These are phyloP conservation scores for Leptinotarsa texana DNA, from an alignment of 1,140 invertebrate species.

Conservation along the genomic window DNA sequence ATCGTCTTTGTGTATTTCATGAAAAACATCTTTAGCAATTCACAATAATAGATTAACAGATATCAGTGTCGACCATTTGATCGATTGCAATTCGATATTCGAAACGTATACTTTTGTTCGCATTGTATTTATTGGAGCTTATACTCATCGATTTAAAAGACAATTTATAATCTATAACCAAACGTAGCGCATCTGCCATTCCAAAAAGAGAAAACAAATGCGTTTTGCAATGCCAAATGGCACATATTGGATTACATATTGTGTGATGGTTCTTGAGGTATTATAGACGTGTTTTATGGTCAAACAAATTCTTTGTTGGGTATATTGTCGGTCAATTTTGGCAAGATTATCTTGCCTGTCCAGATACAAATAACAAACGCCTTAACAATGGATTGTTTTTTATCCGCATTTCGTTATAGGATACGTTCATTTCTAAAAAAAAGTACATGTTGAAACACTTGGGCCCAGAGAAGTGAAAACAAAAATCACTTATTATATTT, in stretches of 20 bases:
- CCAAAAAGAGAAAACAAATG: constrained; percentile 9
- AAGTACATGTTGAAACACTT: no score
- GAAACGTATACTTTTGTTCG: constrained; percentile 24
- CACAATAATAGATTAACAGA: constrained; percentile 25
- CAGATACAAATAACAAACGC: not conserved
- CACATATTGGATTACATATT: constrained; percentile 25
- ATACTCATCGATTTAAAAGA: constrained; percentile 27
- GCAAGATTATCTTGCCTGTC: not conserved
- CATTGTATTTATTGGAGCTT: constrained; percentile 10
- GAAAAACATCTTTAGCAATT: constrained; percentile 14
- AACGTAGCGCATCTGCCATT: constrained; percentile 25
- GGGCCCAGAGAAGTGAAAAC: no score
- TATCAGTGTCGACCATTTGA: constrained; percentile 26
- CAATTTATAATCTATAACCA: constrained; percentile 27
- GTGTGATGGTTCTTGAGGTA: constrained; percentile 21
- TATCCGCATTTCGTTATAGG: not conserved
- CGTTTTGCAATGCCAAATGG: constrained; percentile 22
- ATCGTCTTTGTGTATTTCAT: constrained; percentile 14
- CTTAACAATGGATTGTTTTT: not conserved
- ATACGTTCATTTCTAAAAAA: no score
- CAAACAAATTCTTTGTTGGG: constrained; percentile 21
- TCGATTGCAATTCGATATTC: constrained; percentile 23
- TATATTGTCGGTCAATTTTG: not conserved
- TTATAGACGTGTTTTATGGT: constrained; percentile 17
- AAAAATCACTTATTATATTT: no score